Evolutionary conservation across 2,888 invertebrate genomes (phyloP).

Genomic region (Trachelus troglodyta): DNA sequence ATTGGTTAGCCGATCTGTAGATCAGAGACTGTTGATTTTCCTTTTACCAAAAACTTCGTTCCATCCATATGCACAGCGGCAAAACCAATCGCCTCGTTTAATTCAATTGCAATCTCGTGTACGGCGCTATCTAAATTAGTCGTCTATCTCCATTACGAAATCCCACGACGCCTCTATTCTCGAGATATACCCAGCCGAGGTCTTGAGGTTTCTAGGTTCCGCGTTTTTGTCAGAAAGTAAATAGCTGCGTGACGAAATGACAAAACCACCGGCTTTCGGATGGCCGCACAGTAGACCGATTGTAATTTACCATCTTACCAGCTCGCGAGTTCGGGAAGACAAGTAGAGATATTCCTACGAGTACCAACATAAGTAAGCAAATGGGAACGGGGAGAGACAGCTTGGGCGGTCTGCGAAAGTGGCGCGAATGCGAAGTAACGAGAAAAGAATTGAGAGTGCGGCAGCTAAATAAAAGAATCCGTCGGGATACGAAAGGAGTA

Average conservation of each 20-base stretch:
- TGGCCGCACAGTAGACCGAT: neutral
- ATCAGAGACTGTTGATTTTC: neutral
- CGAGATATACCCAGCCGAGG: neutral
- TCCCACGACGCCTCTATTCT: neutral
- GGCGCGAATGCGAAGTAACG: neutral
- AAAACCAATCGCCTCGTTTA: neutral
- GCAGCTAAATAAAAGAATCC: neutral
- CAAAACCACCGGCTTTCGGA: neutral
- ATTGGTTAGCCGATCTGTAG: neutral
- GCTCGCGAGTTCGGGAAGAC: neutral
- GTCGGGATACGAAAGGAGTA: neutral
- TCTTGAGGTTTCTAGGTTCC: neutral
- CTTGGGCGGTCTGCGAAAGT: neutral
- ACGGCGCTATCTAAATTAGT: slow-evolving; percentile 8
- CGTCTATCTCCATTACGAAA: neutral
- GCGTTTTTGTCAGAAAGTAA: neutral
- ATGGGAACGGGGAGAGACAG: neutral
- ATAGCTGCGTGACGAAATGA: neutral
- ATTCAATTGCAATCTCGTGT: neutral
- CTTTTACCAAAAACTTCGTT: neutral
- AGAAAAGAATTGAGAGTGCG: neutral
- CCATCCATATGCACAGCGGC: neutral
- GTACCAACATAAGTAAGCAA: neutral
- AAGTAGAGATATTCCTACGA: neutral
- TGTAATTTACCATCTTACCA: neutral